phyloP scores from a whole-genome alignment of 2,797 vertebrate species.

The Sebastes matsubarae region DNA sequence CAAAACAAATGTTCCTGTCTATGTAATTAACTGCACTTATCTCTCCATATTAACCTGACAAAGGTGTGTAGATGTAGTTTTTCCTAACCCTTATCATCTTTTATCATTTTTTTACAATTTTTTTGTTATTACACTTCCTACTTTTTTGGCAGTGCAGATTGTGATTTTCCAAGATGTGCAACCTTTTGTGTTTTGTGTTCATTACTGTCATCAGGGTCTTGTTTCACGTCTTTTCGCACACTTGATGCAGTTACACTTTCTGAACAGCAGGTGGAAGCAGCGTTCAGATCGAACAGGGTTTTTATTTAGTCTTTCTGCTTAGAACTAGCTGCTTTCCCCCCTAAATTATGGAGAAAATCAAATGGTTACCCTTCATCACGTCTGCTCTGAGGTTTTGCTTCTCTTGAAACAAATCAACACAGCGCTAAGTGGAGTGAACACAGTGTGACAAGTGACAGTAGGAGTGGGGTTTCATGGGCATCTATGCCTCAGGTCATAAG shows the following conservation, averaged over 20 bases:
- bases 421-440: slow-evolving; percentile 22
- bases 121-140: not conserved
- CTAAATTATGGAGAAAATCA: slow-evolving; percentile 24
- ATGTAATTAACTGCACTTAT: not conserved
- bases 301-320: not conserved
- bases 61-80: not conserved
- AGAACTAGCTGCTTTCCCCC: not conserved
- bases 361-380: slow-evolving; percentile 38
- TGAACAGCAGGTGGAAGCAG: slow-evolving; percentile 43
- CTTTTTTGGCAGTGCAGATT: not conserved
- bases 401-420: slow-evolving; percentile 29
- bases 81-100: not conserved
- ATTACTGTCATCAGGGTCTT: not conserved
- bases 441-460: not conserved
- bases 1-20: not conserved
- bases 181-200: not conserved
- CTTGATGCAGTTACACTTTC: slow-evolving; percentile 23
- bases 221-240: fast-evolving
- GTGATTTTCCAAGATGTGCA: not conserved
- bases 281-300: not conserved
- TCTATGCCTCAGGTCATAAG: not conserved
- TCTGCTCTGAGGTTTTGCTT: slow-evolving; percentile 34
- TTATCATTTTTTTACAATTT: not conserved
- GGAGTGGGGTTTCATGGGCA: not conserved
- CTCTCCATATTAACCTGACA: not conserved